Percentiles rank a stretch among this genome's conserved stretches.
These are phyloP conservation scores for Zootoca vivipara DNA, from an alignment of 2,113 vertebrate species.

Conservation along the genomic window DNA sequence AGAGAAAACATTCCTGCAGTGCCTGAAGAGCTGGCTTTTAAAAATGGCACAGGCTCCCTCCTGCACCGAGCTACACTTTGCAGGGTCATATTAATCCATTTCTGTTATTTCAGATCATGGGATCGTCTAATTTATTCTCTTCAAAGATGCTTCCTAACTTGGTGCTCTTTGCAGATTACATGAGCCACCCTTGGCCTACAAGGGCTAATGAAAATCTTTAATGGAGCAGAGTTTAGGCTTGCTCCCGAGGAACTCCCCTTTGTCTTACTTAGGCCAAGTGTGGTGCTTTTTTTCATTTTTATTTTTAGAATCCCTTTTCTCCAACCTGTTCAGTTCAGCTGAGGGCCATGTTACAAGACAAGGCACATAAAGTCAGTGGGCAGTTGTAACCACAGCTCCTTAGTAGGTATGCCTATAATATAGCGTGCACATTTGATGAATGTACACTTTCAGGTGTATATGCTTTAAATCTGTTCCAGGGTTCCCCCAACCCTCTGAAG, in stretches of 20 bases:
- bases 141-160: not conserved
- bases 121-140: not conserved
- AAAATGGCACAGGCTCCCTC: not conserved
- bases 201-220: not conserved
- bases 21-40: not conserved
- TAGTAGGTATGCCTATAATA: not conserved
- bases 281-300: too few species aligned
- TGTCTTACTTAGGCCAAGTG: not conserved
- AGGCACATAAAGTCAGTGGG: not conserved
- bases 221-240: not conserved
- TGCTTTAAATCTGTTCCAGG: too few species aligned
- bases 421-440: not conserved
- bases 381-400: not conserved
- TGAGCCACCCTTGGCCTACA: not conserved
- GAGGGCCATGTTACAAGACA: not conserved
- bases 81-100: not conserved
- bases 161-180: not conserved
- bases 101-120: not conserved
- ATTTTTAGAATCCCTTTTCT: too few species aligned
- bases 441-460: not conserved
- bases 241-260: not conserved
- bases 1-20: not conserved
- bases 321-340: not conserved
- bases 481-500: too few species aligned
- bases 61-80: not conserved